These are phyloP conservation scores for Seira ritae DNA, from an alignment of 2,888 invertebrate genomes.

Conservation along the genomic window DNA sequence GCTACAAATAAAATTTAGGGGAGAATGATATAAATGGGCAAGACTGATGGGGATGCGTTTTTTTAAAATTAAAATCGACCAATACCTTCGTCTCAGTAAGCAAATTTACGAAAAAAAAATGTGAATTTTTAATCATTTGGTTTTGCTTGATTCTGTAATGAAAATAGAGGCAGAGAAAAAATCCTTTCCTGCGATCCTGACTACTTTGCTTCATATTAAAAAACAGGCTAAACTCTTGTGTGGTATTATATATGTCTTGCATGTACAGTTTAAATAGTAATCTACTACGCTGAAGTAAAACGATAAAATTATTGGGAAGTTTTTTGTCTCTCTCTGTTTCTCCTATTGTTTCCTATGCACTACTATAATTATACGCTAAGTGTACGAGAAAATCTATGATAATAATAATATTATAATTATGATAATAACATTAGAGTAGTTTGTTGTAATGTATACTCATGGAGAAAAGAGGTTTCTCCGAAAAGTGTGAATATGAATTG, in stretches of 20 bases:
- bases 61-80: too few relatives aligned
- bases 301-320: neutral
- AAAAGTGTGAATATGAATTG: constrained; percentile 5
- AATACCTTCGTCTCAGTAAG: too few relatives aligned
- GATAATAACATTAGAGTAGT: constrained; percentile 3
- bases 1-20: neutral
- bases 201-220: constrained; percentile 48
- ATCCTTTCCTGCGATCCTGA: constrained; percentile 62
- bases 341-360: too few relatives aligned
- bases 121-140: neutral
- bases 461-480: constrained; percentile 30
- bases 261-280: constrained; percentile 4
- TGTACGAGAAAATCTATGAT: neutral
- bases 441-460: constrained; percentile 44
- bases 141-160: neutral
- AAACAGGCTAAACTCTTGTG: constrained; percentile 50
- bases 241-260: constrained; percentile 15
- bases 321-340: neutral
- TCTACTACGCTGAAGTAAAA: neutral
- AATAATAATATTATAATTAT: constrained; percentile 9
- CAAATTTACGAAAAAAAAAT: too few relatives aligned
- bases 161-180: constrained; percentile 12
- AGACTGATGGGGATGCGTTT: too few relatives aligned
- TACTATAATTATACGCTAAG: neutral
- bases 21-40: too few relatives aligned